Conservation (phyloP, 1,140 invertebrate species). For the Bombus terrestris region DNA sequence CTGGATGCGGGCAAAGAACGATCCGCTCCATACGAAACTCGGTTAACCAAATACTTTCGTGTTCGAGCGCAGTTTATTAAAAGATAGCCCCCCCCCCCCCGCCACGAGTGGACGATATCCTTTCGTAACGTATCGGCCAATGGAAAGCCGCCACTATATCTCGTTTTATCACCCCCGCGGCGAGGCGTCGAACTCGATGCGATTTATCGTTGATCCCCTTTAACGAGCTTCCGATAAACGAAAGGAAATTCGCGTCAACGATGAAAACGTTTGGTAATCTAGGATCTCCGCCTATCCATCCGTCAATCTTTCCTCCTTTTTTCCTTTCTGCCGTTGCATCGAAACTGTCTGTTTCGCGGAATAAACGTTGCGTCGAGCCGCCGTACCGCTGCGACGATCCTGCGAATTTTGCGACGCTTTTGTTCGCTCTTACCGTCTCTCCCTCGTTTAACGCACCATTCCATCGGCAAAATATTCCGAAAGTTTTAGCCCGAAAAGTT, state of each 20-base stretch:
- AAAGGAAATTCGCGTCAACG: constrained; percentile 67
- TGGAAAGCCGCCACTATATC: constrained; percentile 10
- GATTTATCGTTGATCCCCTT: constrained; percentile 65
- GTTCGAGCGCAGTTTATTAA: constrained; percentile 49
- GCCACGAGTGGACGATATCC: constrained; percentile 7
- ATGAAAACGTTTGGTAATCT: constrained; percentile 68
- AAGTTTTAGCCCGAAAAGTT: constrained; percentile 10
- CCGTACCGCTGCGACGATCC: not conserved
- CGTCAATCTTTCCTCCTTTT: not conserved
- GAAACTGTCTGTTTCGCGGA: constrained; percentile 11
- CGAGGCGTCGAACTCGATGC: constrained; percentile 47
- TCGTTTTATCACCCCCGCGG: constrained; percentile 11
- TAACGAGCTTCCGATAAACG: constrained; percentile 70
- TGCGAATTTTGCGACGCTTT: not conserved
- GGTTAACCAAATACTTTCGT: constrained; percentile 22
- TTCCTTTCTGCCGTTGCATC: not conserved
- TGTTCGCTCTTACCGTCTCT: too few relatives aligned
- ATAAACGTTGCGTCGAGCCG: constrained; percentile 15
- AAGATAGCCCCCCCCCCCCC: not conserved
- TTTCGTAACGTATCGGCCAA: not conserved
- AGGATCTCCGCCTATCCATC: constrained; percentile 57
- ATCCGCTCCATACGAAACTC: constrained; percentile 36
- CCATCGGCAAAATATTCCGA: not conserved
- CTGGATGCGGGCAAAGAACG: not conserved
- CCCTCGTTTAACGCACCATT: not conserved